phyloP scores from a whole-genome alignment of 2,113 vertebrate species.

The Eptatretus burgeri region DNA sequence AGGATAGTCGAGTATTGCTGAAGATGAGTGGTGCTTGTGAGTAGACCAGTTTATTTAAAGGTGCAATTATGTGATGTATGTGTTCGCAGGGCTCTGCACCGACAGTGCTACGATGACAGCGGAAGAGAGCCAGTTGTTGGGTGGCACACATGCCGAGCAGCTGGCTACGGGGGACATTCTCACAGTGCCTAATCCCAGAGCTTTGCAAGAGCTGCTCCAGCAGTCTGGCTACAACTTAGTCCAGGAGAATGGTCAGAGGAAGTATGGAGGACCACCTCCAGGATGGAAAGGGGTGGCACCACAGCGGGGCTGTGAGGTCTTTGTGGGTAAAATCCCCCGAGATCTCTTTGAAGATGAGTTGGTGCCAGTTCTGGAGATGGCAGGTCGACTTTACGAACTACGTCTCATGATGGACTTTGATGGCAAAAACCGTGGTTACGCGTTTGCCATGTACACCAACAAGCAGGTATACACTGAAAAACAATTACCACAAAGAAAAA shows the following conservation, averaged over 20 bases:
- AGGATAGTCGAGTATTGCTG: too few species aligned
- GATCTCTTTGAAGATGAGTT: constrained; percentile 91
- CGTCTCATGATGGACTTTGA: constrained; percentile 99
- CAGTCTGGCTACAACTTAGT: constrained; percentile 41
- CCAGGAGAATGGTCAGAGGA: constrained; percentile 86
- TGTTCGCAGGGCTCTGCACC: neutral
- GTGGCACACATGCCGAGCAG: neutral
- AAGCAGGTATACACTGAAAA: constrained; percentile 22
- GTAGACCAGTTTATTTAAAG: too few species aligned
- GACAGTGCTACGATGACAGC: neutral
- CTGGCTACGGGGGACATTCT: neutral
- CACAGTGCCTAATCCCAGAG: too few species aligned
- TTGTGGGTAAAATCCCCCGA: constrained; percentile 83
- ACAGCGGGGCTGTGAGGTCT: constrained; percentile 78
- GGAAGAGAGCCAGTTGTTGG: neutral
- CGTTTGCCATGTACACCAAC: constrained; percentile 82
- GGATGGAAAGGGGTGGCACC: constrained; percentile 57
- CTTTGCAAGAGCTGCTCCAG: neutral
- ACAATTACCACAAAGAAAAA: neutral
- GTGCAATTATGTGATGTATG: neutral
- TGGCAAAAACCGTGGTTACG: constrained; percentile 79
- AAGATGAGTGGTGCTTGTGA: too few species aligned
- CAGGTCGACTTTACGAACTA: constrained; percentile 87
- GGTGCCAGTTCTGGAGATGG: constrained; percentile 61
- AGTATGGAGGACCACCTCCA: constrained; percentile 60